Evolutionary conservation across 2,888 invertebrate species (phyloP).

Genomic region (Zhuqinia jingwanae): DNA sequence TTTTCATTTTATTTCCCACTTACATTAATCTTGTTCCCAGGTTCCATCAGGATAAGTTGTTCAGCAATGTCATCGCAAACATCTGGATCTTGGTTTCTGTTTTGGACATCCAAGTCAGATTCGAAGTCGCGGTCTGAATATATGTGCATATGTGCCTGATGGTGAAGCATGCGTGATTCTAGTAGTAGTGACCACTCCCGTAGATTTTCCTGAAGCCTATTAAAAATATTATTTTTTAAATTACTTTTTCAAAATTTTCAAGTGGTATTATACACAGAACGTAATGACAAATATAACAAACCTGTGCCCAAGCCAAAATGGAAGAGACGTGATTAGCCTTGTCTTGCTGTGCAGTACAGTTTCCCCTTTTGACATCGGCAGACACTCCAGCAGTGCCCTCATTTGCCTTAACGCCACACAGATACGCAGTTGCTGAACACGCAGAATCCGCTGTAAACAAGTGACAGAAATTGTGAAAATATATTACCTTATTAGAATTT

Average conservation of each 20-base stretch:
- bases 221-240: background rate
- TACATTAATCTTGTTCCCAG: conserved; percentile 88
- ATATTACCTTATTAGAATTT: background rate
- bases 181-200: conserved; percentile 78
- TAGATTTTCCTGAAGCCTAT: conserved; percentile 84
- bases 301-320: conserved; percentile 78
- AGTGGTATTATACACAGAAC: no score
- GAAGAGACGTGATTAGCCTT: conserved; percentile 67
- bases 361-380: conserved; percentile 83
- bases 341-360: conserved; percentile 72
- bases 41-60: conserved; percentile 89
- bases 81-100: conserved; percentile 78
- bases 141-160: conserved; percentile 81
- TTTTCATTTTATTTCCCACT: conserved; percentile 74
- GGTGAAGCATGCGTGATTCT: conserved; percentile 78
- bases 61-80: conserved; percentile 91
- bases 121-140: conserved; percentile 87
- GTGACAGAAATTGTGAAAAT: background rate
- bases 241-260: no score
- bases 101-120: conserved; percentile 86
- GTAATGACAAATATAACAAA: conserved; percentile 46
- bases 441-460: conserved; percentile 59
- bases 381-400: conserved; percentile 89
- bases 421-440: conserved; percentile 86
- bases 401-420: conserved; percentile 90